Evolutionary conservation across 2,113 vertebrate genomes (phyloP).

Genomic region (Rhea pennata): DNA sequence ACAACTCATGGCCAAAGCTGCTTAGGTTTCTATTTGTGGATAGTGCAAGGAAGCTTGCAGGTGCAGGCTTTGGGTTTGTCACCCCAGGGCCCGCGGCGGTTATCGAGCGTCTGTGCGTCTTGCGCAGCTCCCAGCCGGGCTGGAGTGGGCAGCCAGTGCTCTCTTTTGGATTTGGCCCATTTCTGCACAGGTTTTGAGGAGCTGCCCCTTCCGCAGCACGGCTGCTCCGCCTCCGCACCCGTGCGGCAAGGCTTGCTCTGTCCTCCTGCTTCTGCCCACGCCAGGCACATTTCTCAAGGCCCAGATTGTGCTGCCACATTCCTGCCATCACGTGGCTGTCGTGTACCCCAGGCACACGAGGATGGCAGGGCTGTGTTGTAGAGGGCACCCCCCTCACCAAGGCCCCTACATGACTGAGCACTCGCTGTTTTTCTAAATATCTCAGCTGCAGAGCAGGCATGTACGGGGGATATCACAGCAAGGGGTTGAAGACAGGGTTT

Average conservation of each 20-base stretch:
- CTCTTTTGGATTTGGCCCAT: not conserved
- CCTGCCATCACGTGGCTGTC: not conserved
- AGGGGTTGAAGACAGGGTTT: not conserved
- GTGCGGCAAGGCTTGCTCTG: not conserved
- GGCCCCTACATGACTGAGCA: no score
- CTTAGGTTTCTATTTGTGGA: conserved; percentile 18
- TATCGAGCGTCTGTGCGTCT: rapidly evolving
- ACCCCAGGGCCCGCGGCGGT: rapidly evolving
- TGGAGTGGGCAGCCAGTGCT: not conserved
- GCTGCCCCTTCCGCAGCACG: not conserved
- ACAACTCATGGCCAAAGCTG: not conserved
- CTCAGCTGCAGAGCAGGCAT: no score
- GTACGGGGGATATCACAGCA: no score
- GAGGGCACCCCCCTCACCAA: no score
- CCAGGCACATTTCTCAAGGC: not conserved
- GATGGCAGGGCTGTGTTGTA: no score
- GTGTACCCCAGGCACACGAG: rapidly evolving
- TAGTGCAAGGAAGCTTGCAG: not conserved
- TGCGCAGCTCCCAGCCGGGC: not conserved
- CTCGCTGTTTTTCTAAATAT: no score
- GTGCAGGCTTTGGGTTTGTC: not conserved
- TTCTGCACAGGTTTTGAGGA: not conserved
- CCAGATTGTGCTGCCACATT: conserved; percentile 4
- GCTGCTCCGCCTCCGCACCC: not conserved
- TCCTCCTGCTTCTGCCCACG: not conserved